phyloP scores from a whole-genome alignment of 1,140 invertebrate species.

The Pomacea maculata region DNA sequence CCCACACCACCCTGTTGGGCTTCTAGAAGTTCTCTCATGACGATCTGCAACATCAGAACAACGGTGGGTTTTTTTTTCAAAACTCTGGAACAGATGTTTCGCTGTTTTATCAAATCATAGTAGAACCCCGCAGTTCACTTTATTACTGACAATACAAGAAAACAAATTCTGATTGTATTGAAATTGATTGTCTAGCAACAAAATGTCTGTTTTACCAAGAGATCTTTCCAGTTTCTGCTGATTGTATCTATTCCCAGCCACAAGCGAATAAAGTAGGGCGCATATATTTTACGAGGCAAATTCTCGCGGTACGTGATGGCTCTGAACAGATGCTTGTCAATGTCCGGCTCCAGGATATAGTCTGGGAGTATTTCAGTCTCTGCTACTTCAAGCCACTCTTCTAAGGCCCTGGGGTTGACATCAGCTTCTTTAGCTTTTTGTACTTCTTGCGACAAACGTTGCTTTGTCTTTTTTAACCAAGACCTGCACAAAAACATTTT shows the following conservation, averaged over 20 bases:
- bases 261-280: not conserved
- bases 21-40: no score
- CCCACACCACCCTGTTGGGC: no score
- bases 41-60: no score
- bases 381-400: not conserved
- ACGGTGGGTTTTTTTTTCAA: no score
- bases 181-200: no score
- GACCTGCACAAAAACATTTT: not conserved
- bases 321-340: not conserved
- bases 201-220: not conserved
- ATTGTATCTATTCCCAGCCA: slow-evolving; percentile 7
- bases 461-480: not conserved
- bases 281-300: no score
- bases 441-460: not conserved
- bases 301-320: not conserved
- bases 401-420: not conserved
- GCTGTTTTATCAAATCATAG: no score
- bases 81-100: no score
- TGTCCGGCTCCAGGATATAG: not conserved
- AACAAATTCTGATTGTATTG: no score
- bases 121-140: no score
- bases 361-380: slow-evolving; percentile 4
- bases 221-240: not conserved
- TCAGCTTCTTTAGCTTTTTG: not conserved
- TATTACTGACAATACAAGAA: no score